Conservation (phyloP, 2,888 invertebrate species). For the Pherbina coryleti region DNA sequence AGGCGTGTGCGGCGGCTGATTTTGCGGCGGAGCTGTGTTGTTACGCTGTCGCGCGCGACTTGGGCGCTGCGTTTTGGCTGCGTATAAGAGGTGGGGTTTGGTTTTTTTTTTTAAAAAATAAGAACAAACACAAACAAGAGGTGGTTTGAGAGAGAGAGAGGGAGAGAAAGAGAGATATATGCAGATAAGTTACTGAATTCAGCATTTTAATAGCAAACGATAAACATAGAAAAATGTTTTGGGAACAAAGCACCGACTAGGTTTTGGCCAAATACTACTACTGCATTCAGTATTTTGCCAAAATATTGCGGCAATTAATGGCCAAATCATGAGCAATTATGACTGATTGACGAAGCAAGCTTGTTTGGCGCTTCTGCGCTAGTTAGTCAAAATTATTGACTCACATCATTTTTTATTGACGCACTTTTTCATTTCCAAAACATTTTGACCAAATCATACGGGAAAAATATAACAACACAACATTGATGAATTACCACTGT, state of each 20-base stretch:
- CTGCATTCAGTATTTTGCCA: background rate
- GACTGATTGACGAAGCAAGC: background rate
- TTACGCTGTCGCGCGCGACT: constrained; percentile 63
- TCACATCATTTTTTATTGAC: too few relatives aligned
- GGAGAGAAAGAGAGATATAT: background rate
- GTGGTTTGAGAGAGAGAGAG: constrained; percentile 26
- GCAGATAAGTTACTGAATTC: background rate
- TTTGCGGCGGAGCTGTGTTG: constrained; percentile 47
- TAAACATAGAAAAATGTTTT: background rate
- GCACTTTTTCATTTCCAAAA: too few relatives aligned
- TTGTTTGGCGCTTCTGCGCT: too few relatives aligned
- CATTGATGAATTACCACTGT: too few relatives aligned
- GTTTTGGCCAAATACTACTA: background rate
- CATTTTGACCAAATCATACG: too few relatives aligned
- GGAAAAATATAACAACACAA: too few relatives aligned
- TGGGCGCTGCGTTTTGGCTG: constrained; percentile 48
- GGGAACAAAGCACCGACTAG: background rate
- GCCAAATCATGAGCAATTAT: background rate
- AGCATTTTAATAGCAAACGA: background rate
- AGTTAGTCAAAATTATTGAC: too few relatives aligned
- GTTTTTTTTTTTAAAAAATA: background rate
- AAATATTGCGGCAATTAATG: background rate
- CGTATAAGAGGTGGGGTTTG: background rate
- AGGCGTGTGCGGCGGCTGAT: constrained; percentile 52
- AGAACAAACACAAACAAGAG: constrained; percentile 50